Conservation (phyloP, 2,888 invertebrate species). For the Macropis europaea region DNA sequence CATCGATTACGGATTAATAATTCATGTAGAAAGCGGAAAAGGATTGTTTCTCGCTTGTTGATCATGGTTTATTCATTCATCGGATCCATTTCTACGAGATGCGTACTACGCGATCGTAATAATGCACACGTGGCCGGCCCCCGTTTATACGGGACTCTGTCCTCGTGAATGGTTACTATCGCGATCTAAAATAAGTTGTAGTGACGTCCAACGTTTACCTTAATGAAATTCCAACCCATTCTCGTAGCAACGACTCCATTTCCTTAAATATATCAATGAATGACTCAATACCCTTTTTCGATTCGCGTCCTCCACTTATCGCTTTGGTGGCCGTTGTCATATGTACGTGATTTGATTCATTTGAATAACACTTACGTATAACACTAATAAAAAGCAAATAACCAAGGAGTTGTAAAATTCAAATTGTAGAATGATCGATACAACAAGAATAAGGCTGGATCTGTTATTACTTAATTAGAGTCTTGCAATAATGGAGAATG, state of each 20-base stretch:
- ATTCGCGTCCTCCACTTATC: too few relatives aligned
- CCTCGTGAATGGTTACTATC: constrained; percentile 16
- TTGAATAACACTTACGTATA: too few relatives aligned
- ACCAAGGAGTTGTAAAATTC: too few relatives aligned
- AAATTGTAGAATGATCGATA: too few relatives aligned
- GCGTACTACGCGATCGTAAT: constrained; percentile 9
- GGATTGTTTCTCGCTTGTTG: constrained; percentile 13
- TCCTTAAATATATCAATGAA: not conserved
- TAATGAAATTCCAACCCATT: not conserved
- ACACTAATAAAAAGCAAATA: too few relatives aligned
- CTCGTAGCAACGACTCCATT: not conserved
- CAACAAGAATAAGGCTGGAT: too few relatives aligned
- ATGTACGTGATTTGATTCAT: too few relatives aligned
- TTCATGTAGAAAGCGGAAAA: not conserved
- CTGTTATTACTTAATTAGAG: too few relatives aligned
- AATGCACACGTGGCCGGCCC: not conserved
- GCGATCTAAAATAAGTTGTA: constrained; percentile 8
- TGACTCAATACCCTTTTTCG: not conserved
- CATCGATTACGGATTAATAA: constrained; percentile 2
- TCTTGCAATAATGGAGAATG: too few relatives aligned
- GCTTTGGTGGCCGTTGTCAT: too few relatives aligned
- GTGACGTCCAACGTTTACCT: not conserved
- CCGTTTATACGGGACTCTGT: not conserved
- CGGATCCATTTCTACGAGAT: constrained; percentile 8
- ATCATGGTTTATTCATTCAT: constrained; percentile 38